phyloP scores from a whole-genome alignment of 1,140 invertebrate genomes.

The Notospermus geniculatus region DNA sequence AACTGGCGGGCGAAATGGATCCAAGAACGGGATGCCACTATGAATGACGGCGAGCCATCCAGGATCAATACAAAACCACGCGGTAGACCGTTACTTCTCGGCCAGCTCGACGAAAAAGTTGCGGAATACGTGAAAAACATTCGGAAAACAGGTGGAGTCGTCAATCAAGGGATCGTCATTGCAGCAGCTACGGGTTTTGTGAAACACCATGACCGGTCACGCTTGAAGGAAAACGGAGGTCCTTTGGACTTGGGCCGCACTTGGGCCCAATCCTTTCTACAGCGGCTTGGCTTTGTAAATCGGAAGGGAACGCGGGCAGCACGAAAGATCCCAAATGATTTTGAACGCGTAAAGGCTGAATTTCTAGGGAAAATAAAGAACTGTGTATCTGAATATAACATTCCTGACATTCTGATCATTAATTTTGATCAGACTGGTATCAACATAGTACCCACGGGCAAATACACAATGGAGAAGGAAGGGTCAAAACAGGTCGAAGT shows the following conservation, averaged over 20 bases:
- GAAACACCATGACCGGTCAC: too few relatives aligned
- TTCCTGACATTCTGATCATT: slow-evolving; percentile 18
- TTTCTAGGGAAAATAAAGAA: not conserved
- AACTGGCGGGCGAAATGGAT: too few relatives aligned
- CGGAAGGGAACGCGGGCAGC: slow-evolving; percentile 24
- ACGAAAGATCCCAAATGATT: slow-evolving; percentile 22
- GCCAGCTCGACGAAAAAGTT: too few relatives aligned
- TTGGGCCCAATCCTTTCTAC: slow-evolving; percentile 17
- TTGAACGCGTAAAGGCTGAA: slow-evolving; percentile 21
- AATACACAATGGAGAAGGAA: slow-evolving; percentile 15
- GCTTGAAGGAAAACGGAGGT: slow-evolving; percentile 16
- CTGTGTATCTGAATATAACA: slow-evolving; percentile 41
- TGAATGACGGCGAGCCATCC: too few relatives aligned
- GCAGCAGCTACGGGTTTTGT: too few relatives aligned
- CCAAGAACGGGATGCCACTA: too few relatives aligned
- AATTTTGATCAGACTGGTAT: slow-evolving; percentile 19
- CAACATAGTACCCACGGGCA: slow-evolving; percentile 10
- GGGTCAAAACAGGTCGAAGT: slow-evolving; percentile 22
- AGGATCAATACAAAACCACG: too few relatives aligned
- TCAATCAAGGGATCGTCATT: too few relatives aligned
- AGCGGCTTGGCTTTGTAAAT: slow-evolving; percentile 27
- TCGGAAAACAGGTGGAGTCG: too few relatives aligned
- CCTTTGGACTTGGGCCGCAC: slow-evolving; percentile 17
- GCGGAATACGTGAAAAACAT: too few relatives aligned
- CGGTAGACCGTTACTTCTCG: too few relatives aligned